Evolutionary conservation across 2,797 vertebrate species (phyloP).

Genomic region (Antrozous pallidus): DNA sequence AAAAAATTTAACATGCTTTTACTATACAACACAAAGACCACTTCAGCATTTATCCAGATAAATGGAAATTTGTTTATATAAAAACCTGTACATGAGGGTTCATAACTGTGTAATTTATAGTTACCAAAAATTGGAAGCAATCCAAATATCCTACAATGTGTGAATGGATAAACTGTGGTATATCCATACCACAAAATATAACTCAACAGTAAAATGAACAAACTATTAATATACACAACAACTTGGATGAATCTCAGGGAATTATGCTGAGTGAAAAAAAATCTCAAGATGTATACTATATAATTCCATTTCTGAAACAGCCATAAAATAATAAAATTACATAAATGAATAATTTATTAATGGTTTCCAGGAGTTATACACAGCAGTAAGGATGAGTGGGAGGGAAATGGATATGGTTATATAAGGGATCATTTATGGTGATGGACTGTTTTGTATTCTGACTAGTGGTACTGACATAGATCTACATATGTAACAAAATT

Average conservation of each 20-base stretch:
- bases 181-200: background rate
- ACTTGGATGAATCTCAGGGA: background rate
- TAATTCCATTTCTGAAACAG: background rate
- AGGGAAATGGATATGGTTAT: background rate
- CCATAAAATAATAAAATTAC: background rate
- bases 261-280: background rate
- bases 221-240: background rate
- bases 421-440: background rate
- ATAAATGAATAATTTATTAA: background rate
- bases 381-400: background rate
- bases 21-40: background rate
- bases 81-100: background rate
- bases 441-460: background rate
- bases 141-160: background rate
- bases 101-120: background rate
- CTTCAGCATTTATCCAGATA: background rate
- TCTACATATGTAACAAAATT: background rate
- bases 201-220: background rate
- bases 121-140: background rate
- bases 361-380: background rate
- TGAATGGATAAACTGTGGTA: background rate
- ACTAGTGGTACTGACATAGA: background rate
- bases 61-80: constrained; percentile 6
- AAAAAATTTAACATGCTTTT: background rate
- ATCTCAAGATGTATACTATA: background rate